A percentile compares a stretch with the other conserved stretches of the same genome.
Evolutionary conservation across 2,888 invertebrate genomes (phyloP).

Genomic region (Spisula solida): DNA sequence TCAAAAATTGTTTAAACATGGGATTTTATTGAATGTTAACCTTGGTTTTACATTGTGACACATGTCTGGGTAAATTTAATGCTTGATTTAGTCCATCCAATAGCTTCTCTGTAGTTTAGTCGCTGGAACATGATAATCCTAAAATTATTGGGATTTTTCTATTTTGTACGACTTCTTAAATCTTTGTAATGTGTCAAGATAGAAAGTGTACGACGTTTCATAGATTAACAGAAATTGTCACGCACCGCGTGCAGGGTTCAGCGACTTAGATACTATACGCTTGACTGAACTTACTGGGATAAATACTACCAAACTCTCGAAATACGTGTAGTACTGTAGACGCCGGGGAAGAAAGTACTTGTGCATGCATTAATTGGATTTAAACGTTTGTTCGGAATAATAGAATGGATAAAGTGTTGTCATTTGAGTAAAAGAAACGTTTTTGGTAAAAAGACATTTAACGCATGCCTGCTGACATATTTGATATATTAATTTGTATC

Average conservation of each 20-base stretch:
- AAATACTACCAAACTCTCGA: slow-evolving; percentile 38
- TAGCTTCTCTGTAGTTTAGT: background rate
- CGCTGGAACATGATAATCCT: slow-evolving; percentile 26
- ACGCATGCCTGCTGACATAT: slow-evolving; percentile 14
- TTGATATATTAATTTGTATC: slow-evolving; percentile 29
- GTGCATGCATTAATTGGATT: slow-evolving; percentile 27
- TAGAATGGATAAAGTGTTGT: slow-evolving; percentile 38
- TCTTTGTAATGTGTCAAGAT: background rate
- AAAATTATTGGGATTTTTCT: slow-evolving; percentile 45
- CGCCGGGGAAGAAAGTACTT: slow-evolving; percentile 7
- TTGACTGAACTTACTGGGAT: slow-evolving; percentile 37
- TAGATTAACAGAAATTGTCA: slow-evolving; percentile 26
- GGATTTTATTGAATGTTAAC: slow-evolving; percentile 29
- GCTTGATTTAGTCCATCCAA: slow-evolving; percentile 4
- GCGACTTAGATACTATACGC: background rate
- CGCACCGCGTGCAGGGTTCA: slow-evolving; percentile 15
- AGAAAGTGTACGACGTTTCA: slow-evolving; percentile 24
- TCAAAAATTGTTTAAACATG: slow-evolving; percentile 30
- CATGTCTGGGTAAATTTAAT: slow-evolving; percentile 37
- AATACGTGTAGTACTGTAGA: slow-evolving; percentile 40
- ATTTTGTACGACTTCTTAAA: background rate
- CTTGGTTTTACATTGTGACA: slow-evolving; percentile 34
- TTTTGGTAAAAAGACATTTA: slow-evolving; percentile 6
- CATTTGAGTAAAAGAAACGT: background rate
- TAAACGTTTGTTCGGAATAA: slow-evolving; percentile 17